Conservation (phyloP, 2,797 vertebrate genomes). For the Spondyliosoma cantharus region DNA sequence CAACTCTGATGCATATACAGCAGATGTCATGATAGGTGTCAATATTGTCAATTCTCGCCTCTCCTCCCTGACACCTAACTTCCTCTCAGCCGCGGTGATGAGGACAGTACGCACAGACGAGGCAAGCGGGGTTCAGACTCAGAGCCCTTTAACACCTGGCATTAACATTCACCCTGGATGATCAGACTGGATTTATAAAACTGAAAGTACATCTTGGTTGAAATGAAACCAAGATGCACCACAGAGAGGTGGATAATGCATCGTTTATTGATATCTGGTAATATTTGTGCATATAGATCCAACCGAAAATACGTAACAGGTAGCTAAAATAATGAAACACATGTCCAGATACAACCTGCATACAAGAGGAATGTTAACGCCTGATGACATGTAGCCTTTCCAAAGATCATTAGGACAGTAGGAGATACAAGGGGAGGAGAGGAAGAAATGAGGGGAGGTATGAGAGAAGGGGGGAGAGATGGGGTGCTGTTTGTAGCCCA, state of each 20-base stretch:
- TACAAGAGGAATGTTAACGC: slow-evolving; percentile 40
- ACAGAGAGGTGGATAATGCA: background rate
- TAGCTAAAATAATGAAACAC: background rate
- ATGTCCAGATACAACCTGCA: background rate
- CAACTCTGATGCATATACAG: slow-evolving; percentile 25
- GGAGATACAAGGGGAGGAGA: slow-evolving; percentile 16
- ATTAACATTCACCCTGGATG: slow-evolving; percentile 40
- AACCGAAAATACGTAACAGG: background rate
- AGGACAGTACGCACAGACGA: slow-evolving; percentile 14
- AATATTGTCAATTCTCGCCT: background rate
- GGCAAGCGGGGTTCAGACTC: slow-evolving; percentile 39
- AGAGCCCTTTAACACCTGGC: slow-evolving; percentile 18
- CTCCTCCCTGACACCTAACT: slow-evolving; percentile 6
- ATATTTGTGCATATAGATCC: background rate
- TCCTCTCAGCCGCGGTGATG: slow-evolving; percentile 18
- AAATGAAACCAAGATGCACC: background rate
- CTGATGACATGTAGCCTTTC: slow-evolving; percentile 32
- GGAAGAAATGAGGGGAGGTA: slow-evolving; percentile 2
- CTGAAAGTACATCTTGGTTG: background rate
- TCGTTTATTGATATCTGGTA: background rate
- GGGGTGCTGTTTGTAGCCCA: slow-evolving; percentile 50
- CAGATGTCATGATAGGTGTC: background rate
- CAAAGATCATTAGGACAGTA: slow-evolving; percentile 26
- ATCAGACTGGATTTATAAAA: background rate
- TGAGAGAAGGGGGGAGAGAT: background rate